Conservation (phyloP, 1,140 invertebrate genomes). For the Ylistrum balloti region DNA sequence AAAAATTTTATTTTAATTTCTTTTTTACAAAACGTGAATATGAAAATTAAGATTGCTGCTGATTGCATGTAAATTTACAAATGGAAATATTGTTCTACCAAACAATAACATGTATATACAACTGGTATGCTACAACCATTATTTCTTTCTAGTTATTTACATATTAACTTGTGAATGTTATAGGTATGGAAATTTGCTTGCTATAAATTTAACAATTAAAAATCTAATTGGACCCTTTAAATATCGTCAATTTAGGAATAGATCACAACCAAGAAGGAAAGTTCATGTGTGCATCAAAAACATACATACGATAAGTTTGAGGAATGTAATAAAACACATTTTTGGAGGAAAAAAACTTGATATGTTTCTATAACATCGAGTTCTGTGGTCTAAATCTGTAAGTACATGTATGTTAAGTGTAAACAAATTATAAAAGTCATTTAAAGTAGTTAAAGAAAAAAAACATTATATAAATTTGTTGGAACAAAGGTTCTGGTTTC, state of each 20-base stretch:
- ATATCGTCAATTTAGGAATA: neutral
- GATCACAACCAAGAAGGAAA: neutral
- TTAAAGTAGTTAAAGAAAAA: too few relatives aligned
- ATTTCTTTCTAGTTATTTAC: neutral
- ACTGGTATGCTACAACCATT: neutral
- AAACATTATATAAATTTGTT: too few relatives aligned
- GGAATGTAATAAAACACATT: neutral
- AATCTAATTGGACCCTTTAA: neutral
- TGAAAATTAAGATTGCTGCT: conserved; percentile 34
- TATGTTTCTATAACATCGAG: neutral
- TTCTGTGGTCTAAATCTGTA: neutral
- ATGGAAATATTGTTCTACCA: conserved; percentile 19
- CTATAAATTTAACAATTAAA: neutral
- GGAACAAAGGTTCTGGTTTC: neutral
- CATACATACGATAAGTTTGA: neutral
- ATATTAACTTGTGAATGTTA: neutral
- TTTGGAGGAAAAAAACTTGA: neutral
- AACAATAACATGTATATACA: neutral
- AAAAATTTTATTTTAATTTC: neutral
- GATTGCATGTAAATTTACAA: conserved; percentile 40
- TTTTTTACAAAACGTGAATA: conserved; percentile 13
- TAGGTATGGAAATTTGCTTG: neutral
- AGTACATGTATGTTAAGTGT: too few relatives aligned
- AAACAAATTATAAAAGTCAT: too few relatives aligned
- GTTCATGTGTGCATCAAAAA: neutral